Evolutionary conservation across 2,113 vertebrate genomes (phyloP).

Genomic region (Cercopithecus mona): DNA sequence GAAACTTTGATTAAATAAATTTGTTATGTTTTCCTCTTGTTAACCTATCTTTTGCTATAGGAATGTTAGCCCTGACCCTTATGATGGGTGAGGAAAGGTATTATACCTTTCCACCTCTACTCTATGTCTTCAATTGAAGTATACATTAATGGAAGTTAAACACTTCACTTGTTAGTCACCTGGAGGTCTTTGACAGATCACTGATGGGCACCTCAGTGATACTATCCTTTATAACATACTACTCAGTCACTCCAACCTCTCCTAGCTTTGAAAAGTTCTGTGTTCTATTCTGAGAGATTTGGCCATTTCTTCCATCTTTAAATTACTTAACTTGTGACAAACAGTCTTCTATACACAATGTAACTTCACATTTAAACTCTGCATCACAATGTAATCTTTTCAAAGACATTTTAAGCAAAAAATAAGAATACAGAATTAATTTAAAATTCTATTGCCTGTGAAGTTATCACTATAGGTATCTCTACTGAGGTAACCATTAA

Average conservation of each 20-base stretch:
- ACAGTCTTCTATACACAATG: conserved; percentile 59
- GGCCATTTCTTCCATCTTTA: conserved; percentile 45
- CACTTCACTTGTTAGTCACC: conserved; percentile 3
- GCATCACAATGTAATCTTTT: conserved; percentile 45
- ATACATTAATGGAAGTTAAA: background rate
- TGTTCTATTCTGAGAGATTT: conserved; percentile 33
- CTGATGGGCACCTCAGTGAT: conserved; percentile 22
- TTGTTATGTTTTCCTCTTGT: background rate
- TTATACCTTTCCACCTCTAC: background rate
- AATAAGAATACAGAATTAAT: conserved; percentile 57
- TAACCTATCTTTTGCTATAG: background rate
- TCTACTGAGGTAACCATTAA: conserved; percentile 49
- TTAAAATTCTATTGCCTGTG: conserved; percentile 39
- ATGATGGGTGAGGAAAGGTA: background rate
- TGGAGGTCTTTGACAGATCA: conserved; percentile 47
- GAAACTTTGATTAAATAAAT: background rate
- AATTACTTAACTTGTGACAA: conserved; percentile 59
- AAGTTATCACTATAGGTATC: conserved; percentile 1
- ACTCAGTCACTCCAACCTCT: conserved; percentile 37
- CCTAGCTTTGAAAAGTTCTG: conserved; percentile 15
- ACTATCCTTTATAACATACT: conserved; percentile 12
- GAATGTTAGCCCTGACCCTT: background rate
- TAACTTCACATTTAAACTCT: conserved; percentile 58
- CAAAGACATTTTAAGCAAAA: conserved; percentile 57
- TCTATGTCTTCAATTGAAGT: background rate